Evolutionary conservation across 2,888 invertebrate species (phyloP).

Genomic region (Drosophila colorata): DNA sequence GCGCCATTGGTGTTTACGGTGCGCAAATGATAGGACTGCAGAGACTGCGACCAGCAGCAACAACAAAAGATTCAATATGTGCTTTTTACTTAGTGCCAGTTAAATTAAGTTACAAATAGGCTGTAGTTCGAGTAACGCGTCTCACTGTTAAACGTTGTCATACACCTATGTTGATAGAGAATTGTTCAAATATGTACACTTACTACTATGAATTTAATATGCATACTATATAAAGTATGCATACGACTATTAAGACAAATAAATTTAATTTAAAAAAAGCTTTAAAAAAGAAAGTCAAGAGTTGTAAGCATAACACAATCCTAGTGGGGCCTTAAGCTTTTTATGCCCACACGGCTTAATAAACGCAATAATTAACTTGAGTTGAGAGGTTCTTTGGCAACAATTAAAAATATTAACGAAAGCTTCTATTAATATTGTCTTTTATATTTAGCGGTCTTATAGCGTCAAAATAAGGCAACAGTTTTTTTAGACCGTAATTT

Average conservation of each 20-base stretch:
- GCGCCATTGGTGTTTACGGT: slow-evolving; percentile 84
- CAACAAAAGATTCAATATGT: slow-evolving; percentile 49
- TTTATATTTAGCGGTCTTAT: not conserved
- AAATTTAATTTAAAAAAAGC: slow-evolving; percentile 50
- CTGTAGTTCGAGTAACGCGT: slow-evolving; percentile 43
- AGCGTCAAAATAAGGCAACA: no score
- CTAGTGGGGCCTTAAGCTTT: not conserved
- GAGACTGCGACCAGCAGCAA: slow-evolving; percentile 10
- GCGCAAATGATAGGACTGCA: slow-evolving; percentile 77
- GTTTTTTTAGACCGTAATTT: not conserved
- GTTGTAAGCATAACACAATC: not conserved
- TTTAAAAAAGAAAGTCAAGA: slow-evolving; percentile 35
- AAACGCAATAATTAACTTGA: not conserved
- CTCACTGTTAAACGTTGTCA: slow-evolving; percentile 50
- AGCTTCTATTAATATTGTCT: not conserved
- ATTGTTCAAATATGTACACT: slow-evolving; percentile 49
- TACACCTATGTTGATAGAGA: slow-evolving; percentile 37
- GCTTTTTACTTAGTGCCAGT: slow-evolving; percentile 64
- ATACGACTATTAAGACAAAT: slow-evolving; percentile 54
- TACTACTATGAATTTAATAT: slow-evolving; percentile 58
- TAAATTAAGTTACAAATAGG: slow-evolving; percentile 59
- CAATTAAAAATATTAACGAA: not conserved
- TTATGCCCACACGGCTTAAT: not conserved
- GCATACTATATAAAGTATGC: slow-evolving; percentile 51
- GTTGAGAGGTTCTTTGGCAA: not conserved